phyloP scores from a whole-genome alignment of 2,888 invertebrate genomes.

The Pterostichus madidus region DNA sequence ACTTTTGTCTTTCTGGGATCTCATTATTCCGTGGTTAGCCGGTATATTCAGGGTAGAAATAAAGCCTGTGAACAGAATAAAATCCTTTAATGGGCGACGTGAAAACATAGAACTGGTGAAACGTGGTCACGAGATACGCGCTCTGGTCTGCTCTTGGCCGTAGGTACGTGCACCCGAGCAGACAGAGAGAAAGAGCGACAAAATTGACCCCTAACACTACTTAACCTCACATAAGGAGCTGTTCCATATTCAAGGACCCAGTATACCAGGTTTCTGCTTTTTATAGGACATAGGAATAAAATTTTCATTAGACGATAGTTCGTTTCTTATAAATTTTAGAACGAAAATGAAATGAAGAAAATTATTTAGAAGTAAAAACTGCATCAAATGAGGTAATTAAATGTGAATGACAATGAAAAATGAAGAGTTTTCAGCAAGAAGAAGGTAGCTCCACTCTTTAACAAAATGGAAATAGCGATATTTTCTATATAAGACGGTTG shows the following conservation, averaged over 20 bases:
- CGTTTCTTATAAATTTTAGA: too few relatives aligned
- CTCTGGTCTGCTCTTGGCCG: background rate
- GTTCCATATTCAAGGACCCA: background rate
- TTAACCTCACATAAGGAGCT: constrained; percentile 43
- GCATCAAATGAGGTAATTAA: too few relatives aligned
- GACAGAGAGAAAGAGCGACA: background rate
- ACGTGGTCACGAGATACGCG: constrained; percentile 1
- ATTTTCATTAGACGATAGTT: too few relatives aligned
- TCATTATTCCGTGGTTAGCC: background rate
- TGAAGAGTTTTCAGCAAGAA: too few relatives aligned
- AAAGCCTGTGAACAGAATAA: constrained; percentile 30
- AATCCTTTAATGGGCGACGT: constrained; percentile 20
- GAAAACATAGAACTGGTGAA: background rate
- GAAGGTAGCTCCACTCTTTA: too few relatives aligned
- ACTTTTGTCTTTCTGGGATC: background rate
- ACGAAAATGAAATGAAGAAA: too few relatives aligned
- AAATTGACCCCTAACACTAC: constrained; percentile 34
- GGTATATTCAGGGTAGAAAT: background rate
- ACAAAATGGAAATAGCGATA: too few relatives aligned
- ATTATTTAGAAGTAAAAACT: too few relatives aligned
- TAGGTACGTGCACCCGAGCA: background rate
- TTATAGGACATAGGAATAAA: too few relatives aligned
- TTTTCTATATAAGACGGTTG: too few relatives aligned
- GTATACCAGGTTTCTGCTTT: too few relatives aligned
- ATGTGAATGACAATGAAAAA: too few relatives aligned